Evolutionary conservation across 2,888 invertebrate genomes (phyloP).

Genomic region (Meganola albula): DNA sequence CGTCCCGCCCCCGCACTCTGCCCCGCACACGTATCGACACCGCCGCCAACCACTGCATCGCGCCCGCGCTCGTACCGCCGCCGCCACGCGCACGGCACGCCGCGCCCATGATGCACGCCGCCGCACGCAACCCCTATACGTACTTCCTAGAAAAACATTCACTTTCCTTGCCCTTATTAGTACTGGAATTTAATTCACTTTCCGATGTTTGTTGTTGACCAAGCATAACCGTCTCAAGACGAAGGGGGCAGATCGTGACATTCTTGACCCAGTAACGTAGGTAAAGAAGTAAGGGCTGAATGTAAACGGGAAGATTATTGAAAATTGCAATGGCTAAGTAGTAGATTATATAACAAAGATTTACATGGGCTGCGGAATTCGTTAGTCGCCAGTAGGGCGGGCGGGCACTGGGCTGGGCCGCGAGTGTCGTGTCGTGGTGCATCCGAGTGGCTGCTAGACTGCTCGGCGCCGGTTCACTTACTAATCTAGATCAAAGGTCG

Average conservation of each 20-base stretch:
- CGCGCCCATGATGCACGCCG: constrained; percentile 26
- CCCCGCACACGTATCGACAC: constrained; percentile 66
- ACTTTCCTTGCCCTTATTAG: constrained; percentile 44
- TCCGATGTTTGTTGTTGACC: constrained; percentile 21
- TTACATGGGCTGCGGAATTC: constrained; percentile 20
- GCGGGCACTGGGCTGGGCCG: constrained; percentile 5
- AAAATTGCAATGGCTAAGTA: constrained; percentile 5
- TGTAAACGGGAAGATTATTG: constrained; percentile 1
- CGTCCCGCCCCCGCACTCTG: constrained; percentile 33
- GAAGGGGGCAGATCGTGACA: background rate
- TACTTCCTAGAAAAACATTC: constrained; percentile 43
- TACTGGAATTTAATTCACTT: constrained; percentile 36
- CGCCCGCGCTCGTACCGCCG: constrained; percentile 28
- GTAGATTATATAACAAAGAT: constrained; percentile 17
- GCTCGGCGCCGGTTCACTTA: constrained; percentile 15
- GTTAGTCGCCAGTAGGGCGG: constrained; percentile 1
- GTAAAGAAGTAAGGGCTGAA: too few species aligned
- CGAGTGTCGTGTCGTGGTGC: constrained; percentile 10
- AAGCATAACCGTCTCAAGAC: constrained; percentile 2
- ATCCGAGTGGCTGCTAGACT: constrained; percentile 17
- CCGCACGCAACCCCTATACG: constrained; percentile 38
- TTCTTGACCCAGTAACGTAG: too few species aligned
- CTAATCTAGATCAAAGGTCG: constrained; percentile 28
- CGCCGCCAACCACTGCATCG: constrained; percentile 64
- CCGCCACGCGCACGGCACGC: constrained; percentile 36